Percentiles rank a stretch among this genome's conserved stretches.
Conservation (phyloP, 2,113 vertebrate species). For the Gasterosteus aculeatus region DNA sequence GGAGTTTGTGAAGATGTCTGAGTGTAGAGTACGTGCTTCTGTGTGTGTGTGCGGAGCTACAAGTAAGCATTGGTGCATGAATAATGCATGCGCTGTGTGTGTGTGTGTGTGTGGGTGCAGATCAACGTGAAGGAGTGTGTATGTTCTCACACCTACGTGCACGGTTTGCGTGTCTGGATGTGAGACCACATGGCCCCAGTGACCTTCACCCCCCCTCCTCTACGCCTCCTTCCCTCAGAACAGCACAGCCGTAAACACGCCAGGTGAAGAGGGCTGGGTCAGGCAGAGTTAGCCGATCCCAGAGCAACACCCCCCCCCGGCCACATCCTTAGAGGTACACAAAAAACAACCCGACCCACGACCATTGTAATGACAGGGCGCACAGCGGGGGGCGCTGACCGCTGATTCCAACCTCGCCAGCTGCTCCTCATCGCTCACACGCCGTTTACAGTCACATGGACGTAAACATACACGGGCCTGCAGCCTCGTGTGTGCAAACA, state of each 20-base stretch:
- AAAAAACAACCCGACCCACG: conserved; percentile 56
- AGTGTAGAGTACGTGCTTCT: conserved; percentile 6
- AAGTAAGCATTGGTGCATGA: conserved; percentile 1
- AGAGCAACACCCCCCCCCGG: conserved; percentile 23
- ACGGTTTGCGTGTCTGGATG: conserved; percentile 49
- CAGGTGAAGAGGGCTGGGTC: conserved; percentile 62
- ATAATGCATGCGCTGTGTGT: not conserved
- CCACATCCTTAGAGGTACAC: conserved; percentile 67
- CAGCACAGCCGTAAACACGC: conserved; percentile 69
- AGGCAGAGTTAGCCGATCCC: conserved; percentile 55
- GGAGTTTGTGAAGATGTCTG: conserved; percentile 10
- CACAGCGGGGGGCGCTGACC: conserved; percentile 64
- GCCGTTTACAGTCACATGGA: conserved; percentile 38
- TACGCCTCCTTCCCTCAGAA: conserved; percentile 16
- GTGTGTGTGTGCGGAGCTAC: conserved; percentile 18
- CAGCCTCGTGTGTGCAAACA: conserved; percentile 3
- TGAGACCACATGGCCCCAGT: conserved; percentile 61
- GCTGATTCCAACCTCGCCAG: conserved; percentile 60
- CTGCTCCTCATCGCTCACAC: conserved; percentile 72
- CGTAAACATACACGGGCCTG: conserved; percentile 30
- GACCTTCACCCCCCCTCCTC: conserved; percentile 9
- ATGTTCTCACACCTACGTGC: conserved; percentile 23
- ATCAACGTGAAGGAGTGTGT: conserved; percentile 41
- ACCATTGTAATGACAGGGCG: conserved; percentile 71
- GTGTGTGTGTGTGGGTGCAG: conserved; percentile 7